Evolutionary conservation across 2,888 invertebrate species (phyloP), one percentile per base, ranked within the genome.

Genomic region (Oscheius onirici): DNA sequence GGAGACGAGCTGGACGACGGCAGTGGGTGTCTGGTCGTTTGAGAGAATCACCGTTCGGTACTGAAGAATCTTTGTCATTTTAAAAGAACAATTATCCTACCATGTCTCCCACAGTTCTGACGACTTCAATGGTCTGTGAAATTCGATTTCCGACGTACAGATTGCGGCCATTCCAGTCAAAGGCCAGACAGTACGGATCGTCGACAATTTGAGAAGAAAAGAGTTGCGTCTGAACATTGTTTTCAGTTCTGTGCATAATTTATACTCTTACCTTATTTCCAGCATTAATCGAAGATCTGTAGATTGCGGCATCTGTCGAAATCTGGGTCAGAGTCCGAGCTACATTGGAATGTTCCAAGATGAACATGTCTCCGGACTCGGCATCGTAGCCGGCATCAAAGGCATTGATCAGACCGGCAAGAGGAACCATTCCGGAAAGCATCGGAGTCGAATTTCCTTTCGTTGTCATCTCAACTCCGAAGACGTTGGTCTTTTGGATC

Each of bases 141-240:
- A 87, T 75, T 44, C 93, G 91, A 86, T 96, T 97, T 28, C 94
- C 95, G 88, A 97, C 92, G 88, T 93, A 97, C 43, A 99, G 88
- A 89, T 97, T 99, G 68, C 95, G 91, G 3, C 97, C 96, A 24
- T 97, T 90, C 97, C 97, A 97, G 88, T 99, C 97, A 86, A 96
- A 94, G 0, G 97, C 96, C 49, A 99, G 91, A 0, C 94, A 92
- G 43, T 93, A 93, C 0, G 96, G 94, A 0, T 95, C 93, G 0
- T 96, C 95, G 15, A 80, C 74, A 8, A 84, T 76, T 43, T 84
- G 81, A 5, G 78, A 78, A 1, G 79, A 67, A 60, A 78, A 79
- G 69, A 85, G 65, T 57, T 82, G 79, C 8, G 78, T 78, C 44
- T 71, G 71, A 34, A 22, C 13, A 34, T 54, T 84, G 84, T n/a